Evolutionary conservation across 2,113 vertebrate genomes (phyloP).

Genomic region (Microcebus murinus): DNA sequence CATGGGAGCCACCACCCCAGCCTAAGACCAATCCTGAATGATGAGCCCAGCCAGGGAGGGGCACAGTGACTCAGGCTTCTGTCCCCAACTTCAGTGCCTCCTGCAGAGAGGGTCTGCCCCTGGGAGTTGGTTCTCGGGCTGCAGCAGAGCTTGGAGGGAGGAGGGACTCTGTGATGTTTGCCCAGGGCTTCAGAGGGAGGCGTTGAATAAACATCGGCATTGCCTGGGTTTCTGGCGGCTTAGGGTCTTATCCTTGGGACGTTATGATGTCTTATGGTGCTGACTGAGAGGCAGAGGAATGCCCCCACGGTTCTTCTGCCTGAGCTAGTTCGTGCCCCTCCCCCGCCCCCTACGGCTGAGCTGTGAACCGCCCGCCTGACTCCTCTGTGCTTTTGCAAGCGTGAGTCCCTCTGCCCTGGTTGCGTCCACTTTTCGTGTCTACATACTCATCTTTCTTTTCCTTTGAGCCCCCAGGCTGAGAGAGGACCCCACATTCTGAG

Average conservation of each 20-base stretch:
- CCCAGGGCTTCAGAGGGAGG: not conserved
- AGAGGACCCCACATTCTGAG: not conserved
- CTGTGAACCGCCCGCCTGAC: too few relatives aligned
- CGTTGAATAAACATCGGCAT: not conserved
- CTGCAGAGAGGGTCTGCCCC: not conserved
- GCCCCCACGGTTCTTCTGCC: not conserved
- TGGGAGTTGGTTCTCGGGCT: rapidly evolving
- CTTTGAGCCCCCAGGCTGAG: not conserved
- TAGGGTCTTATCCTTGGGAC: not conserved
- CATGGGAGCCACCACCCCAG: rapidly evolving
- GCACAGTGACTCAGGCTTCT: not conserved
- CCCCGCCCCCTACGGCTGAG: rapidly evolving
- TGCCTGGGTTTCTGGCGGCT: not conserved
- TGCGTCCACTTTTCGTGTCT: rapidly evolving
- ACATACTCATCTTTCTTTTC: not conserved
- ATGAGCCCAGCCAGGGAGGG: not conserved
- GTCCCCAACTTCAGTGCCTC: not conserved
- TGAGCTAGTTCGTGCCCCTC: not conserved
- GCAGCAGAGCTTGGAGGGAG: not conserved
- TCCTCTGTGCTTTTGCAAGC: not conserved
- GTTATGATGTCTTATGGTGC: not conserved
- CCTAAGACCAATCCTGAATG: not conserved
- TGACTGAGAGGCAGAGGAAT: not conserved
- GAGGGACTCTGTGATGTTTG: slow-evolving; percentile 15
- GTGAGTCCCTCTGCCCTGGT: rapidly evolving